Percentiles rank a stretch among this genome's conserved stretches.
Evolutionary conservation across 2,888 invertebrate genomes (phyloP).

Genomic region (Ephialtes manifestator): DNA sequence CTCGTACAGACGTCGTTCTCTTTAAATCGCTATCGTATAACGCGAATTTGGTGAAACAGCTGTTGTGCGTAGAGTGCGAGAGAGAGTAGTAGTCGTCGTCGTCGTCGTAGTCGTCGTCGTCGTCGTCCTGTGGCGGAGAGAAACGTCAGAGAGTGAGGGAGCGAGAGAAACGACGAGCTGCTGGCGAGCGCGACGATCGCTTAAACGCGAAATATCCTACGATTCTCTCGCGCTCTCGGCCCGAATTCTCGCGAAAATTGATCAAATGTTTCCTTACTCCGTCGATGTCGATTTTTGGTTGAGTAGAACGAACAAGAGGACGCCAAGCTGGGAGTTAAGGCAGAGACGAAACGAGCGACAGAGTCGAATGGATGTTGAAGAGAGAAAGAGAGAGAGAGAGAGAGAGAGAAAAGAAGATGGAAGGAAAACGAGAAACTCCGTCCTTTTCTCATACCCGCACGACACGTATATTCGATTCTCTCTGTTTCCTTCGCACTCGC

Average conservation of each 20-base stretch:
- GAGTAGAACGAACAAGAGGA: background rate
- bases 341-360: background rate
- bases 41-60: constrained; percentile 70
- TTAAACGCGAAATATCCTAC: constrained; percentile 6
- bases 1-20: constrained; percentile 26
- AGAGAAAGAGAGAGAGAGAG: constrained; percentile 32
- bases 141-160: constrained; percentile 66
- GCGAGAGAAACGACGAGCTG: constrained; percentile 4
- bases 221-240: background rate
- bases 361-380: background rate
- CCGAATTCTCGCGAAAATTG: background rate
- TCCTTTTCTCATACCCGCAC: background rate
- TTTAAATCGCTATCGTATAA: constrained; percentile 56
- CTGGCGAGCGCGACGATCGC: constrained; percentile 44
- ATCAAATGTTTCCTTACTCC: background rate
- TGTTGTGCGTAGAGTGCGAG: constrained; percentile 67
- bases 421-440: constrained; percentile 1
- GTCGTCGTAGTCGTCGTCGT: constrained; percentile 9
- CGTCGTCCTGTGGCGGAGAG: constrained; percentile 54
- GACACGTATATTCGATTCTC: background rate
- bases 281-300: background rate
- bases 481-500: background rate
- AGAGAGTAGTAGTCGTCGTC: constrained; percentile 39
- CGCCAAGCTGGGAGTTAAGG: constrained; percentile 13
- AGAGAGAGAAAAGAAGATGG: background rate